phyloP scores from a whole-genome alignment of 2,888 invertebrate genomes.

The Hypsopygia costalis region DNA sequence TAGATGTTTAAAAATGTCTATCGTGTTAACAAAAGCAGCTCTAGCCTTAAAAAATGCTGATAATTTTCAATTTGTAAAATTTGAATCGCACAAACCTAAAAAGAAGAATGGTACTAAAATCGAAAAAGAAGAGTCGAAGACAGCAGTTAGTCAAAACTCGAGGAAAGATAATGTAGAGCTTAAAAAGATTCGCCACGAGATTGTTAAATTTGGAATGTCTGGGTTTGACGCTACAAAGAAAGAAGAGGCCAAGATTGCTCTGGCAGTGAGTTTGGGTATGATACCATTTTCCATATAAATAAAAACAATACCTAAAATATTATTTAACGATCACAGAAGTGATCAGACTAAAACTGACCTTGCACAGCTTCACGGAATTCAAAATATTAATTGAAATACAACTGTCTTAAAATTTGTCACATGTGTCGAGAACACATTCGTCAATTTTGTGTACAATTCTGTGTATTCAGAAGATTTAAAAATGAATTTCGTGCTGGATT shows the following conservation, averaged over 20 bases:
- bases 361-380: too few species aligned
- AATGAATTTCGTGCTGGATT: too few species aligned
- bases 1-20: conserved; percentile 60
- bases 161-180: conserved; percentile 83
- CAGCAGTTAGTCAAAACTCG: conserved; percentile 20
- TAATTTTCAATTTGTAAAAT: conserved; percentile 71
- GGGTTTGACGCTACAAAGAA: conserved; percentile 86
- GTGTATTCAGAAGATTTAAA: too few species aligned
- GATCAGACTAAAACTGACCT: too few species aligned
- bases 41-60: conserved; percentile 60
- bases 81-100: conserved; percentile 76
- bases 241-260: conserved; percentile 87
- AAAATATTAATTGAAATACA: too few species aligned
- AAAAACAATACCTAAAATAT: too few species aligned
- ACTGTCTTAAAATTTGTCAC: too few species aligned
- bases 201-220: conserved; percentile 91
- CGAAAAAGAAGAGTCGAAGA: conserved; percentile 22
- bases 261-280: conserved; percentile 88
- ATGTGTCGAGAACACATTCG: too few species aligned
- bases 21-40: conserved; percentile 75
- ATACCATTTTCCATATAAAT: background rate
- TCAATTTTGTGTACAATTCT: too few species aligned
- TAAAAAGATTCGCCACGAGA: conserved; percentile 88
- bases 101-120: conserved; percentile 37
- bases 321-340: too few species aligned